Base-by-base conservation (phyloP, 2,888 invertebrate genomes). In the Platyscelio sp. region DNA sequence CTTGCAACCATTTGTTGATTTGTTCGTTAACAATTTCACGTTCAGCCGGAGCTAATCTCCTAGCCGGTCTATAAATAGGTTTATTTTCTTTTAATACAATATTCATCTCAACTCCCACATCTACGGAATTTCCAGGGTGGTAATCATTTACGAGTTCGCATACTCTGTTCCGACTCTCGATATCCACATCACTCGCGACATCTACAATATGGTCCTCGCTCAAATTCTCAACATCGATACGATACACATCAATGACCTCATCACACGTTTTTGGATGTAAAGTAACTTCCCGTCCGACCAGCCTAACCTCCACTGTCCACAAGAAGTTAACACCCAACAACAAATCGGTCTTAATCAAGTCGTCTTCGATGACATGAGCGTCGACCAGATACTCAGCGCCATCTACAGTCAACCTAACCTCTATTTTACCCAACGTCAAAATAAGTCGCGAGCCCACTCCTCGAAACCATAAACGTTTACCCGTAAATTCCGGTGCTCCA, bases 131-230 rank as follows among this genome's bases (percentile, higher is more conserved):
- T 27, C 49, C 20, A 5, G 65, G 65, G 29, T 20, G 20, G 49
- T 65, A 65, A 29, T 65, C 11, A 6, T 4, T 3, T 5, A 65
- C 20, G 7, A 65, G 5, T 1, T 65, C 26, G 20, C 49, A 24
- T 29, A 65, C 49, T 49, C 29, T 20, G 1, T 46, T 40, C 20
- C 22, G 18, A 29, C 29, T 49, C 1, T 13, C 27, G 0, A 4
- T 1, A 49, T 65, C 65, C 6, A 65, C 65, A 3, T 49, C 49
- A 27, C 49, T 65, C 11, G 65, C 65, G 29, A 65, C 26, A 29
- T 65, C 65, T 65, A 65, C 15, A 26, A 49, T 11, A 18, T 65
- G 26, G 0, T 29, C 20, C 1, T 24, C 2, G 11, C 11, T n/a
- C 13, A 65, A 49, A 3, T 11, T 2, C 13, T 49, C 65, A 27